phyloP scores from a whole-genome alignment of 2,113 vertebrate species.

The Gopherus evgoodei region DNA sequence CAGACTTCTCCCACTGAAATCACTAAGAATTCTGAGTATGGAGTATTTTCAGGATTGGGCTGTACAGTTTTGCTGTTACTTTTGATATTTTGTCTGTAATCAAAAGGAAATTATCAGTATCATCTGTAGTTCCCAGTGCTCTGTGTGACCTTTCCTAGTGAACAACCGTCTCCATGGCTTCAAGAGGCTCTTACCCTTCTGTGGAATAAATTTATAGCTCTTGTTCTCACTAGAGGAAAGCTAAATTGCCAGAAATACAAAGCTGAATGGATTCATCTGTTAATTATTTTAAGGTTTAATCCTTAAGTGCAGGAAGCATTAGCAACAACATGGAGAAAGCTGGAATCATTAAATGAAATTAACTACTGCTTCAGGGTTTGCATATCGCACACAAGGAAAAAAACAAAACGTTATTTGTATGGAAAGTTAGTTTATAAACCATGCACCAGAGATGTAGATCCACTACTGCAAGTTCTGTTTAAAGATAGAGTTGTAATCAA shows the following conservation, averaged over 20 bases:
- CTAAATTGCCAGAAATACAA: background rate
- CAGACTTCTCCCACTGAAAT: background rate
- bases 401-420: background rate
- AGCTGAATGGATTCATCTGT: background rate
- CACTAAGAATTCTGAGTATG: fast-evolving
- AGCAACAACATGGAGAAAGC: background rate
- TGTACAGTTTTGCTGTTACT: background rate
- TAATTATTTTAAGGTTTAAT: background rate
- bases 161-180: background rate
- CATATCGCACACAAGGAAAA: background rate
- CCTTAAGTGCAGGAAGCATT: background rate
- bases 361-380: fast-evolving
- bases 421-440: background rate
- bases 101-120: background rate
- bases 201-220: background rate
- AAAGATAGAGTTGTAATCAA: background rate
- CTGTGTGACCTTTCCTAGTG: background rate
- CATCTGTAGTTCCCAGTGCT: background rate
- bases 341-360: background rate
- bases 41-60: background rate
- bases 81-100: background rate
- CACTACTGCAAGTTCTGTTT: background rate
- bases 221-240: background rate
- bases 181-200: background rate
- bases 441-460: background rate